Conservation (phyloP, 2,797 vertebrate genomes). For the Melanotaenia boesemani region DNA sequence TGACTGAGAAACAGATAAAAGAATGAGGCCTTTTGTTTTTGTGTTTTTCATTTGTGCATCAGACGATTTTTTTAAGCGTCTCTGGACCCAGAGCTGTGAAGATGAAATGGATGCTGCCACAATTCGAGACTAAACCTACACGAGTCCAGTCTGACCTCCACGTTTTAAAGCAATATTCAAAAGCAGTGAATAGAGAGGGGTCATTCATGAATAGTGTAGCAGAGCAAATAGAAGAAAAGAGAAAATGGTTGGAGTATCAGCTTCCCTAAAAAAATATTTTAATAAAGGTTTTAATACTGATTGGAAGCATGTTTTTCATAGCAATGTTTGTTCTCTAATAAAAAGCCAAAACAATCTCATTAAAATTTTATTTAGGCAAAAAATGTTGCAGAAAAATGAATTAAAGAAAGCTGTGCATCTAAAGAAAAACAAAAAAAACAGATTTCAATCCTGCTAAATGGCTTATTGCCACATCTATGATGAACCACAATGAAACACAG, state of each 20-base stretch:
- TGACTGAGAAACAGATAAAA: slow-evolving; percentile 44
- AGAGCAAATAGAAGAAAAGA: slow-evolving; percentile 37
- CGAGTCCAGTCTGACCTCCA: slow-evolving; percentile 24
- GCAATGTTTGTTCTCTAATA: background rate
- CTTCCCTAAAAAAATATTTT: slow-evolving; percentile 22
- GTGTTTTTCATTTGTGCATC: slow-evolving; percentile 26
- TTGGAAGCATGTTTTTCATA: slow-evolving; percentile 7
- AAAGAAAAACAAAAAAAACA: slow-evolving; percentile 2
- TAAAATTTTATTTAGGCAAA: slow-evolving; percentile 42
- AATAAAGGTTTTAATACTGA: background rate
- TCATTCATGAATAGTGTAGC: slow-evolving; percentile 62
- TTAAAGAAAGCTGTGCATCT: slow-evolving; percentile 19
- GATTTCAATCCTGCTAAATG: too few species aligned
- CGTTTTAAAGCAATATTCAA: slow-evolving; percentile 61
- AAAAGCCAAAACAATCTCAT: slow-evolving; percentile 19
- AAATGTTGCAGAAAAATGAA: slow-evolving; percentile 17
- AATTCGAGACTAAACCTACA: background rate
- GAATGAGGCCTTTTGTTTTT: slow-evolving; percentile 47
- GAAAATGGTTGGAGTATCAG: background rate
- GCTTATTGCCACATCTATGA: slow-evolving; percentile 1
- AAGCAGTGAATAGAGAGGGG: slow-evolving; percentile 43
- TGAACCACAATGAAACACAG: slow-evolving; percentile 15
- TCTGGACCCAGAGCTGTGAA: slow-evolving; percentile 8
- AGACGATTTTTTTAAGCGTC: slow-evolving; percentile 25
- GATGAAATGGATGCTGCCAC: slow-evolving; percentile 26